Evolutionary conservation across 2,888 invertebrate genomes (phyloP), one percentile per base, ranked within the genome.

Genomic region (Rotaria socialis): DNA sequence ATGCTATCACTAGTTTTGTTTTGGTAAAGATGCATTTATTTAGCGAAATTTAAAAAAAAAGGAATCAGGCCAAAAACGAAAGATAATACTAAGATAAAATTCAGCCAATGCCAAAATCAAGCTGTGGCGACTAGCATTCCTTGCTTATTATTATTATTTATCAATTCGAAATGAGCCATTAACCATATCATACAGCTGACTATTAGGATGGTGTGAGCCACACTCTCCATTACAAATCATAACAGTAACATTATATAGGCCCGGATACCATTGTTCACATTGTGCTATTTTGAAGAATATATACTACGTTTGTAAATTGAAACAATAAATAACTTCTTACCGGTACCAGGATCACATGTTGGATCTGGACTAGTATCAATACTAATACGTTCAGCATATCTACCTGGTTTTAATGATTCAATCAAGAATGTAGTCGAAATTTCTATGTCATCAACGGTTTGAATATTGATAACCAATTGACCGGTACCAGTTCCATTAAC

Each of bases 191-290:
- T 89, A 89, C 41, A 90, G 87, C 74, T 88, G 85, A 87, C 89
- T 90, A 88, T 90, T 89, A 11, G 90, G 90, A 85, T 90, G 90
- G 22, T 88, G 88, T 85, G 90, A 90, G 85, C 90, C 89, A 87
- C 90, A 90, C 85, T 90, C 89, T 16, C 89, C 90, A 87, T 90
- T 89, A 86, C 90, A 90, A 84, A 90, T 87, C 60, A 89, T 89
- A 43, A 90, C 87, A 87, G 88, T 89, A 4, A 90, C 88, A 35
- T 88, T 89, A 87, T 90, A 90, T 85, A 88, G 87, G 85, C 90
- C 90, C 16, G 89, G 89, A 24, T 89, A 86, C 90, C 90, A 90
- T 87, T 88, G 84, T 87, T 90, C 90, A 88, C 90, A 90, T 55
- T 89, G 88, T 58, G 88, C 88, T 86, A 67, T 35, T 27, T 11